These are phyloP conservation scores for Cyanocitta stelleri DNA, from an alignment of 2,113 vertebrate genomes.

Conservation along the genomic window DNA sequence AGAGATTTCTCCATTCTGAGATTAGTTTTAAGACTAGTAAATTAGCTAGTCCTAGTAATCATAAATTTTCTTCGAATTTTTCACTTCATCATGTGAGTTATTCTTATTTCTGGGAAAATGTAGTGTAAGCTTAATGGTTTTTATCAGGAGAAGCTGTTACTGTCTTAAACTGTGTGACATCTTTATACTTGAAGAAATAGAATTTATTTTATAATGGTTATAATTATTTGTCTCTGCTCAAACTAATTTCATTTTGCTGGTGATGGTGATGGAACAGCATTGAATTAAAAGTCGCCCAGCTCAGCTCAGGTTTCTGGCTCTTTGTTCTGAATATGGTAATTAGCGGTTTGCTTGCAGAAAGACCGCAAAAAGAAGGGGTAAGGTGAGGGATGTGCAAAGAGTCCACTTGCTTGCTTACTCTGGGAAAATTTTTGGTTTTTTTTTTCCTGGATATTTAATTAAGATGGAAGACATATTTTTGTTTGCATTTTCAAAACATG, in stretches of 20 bases:
- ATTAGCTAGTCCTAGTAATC: neutral
- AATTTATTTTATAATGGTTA: neutral
- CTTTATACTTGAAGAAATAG: neutral
- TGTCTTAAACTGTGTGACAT: neutral
- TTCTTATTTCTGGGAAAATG: neutral
- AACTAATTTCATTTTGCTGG: neutral
- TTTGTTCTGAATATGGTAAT: neutral
- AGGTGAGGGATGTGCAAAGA: neutral
- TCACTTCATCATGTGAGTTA: neutral
- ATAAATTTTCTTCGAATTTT: neutral
- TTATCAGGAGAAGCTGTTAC: neutral
- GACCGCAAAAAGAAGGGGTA: neutral
- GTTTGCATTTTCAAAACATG: neutral
- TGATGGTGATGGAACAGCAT: neutral
- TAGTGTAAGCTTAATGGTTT: neutral
- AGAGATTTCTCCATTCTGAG: neutral
- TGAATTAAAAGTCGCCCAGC: neutral
- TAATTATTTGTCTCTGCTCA: neutral
- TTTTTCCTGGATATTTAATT: neutral
- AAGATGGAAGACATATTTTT: neutral
- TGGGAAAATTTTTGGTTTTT: neutral
- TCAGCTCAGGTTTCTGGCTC: neutral
- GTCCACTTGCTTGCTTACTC: neutral
- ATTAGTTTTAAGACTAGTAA: neutral
- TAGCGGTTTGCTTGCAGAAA: neutral